Evolutionary conservation across 2,797 vertebrate species (phyloP), one percentile per base, ranked within the genome.

Genomic region (Rousettus madagascariensis): DNA sequence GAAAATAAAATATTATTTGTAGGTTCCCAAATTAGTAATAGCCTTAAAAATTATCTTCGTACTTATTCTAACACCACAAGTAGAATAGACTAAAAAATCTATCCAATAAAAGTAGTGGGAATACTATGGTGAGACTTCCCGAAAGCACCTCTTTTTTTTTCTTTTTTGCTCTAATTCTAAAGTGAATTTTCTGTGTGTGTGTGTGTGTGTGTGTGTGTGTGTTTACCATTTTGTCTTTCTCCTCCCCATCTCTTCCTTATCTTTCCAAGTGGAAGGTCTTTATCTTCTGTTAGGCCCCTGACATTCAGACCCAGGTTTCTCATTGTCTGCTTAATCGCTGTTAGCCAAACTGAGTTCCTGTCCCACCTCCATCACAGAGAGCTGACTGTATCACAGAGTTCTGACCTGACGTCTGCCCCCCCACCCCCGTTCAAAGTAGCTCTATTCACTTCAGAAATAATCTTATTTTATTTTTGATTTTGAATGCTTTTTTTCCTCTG

Each of bases 1-100:
- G 61, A 95, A 96, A 97, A 90, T 78, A 86, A 93, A 95, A 91
- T 87, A 71, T 88, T 90, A 85, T 61, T 84, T 95, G 79, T 79
- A 46, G 65, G 38, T 91, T 75, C 59, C 65, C 24, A 93, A 86
- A 94, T 87, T 83, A 66, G 33, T 22, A 57, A 49, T 69, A 71
- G 55, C 72, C 53, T 96, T 94, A 66, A 92, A 92, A 95, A 84
- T 86, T 30, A 72, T 38, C 88, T 92, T 86, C 38, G 11, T 5
- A 63, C n/a, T 65, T 86, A 86, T 49, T 75, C 66, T 78, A 49
- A 53, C 2, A 80, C 75, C 61, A 65, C 30, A 69, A 68, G 15
- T 69, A 87, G 20, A 82, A n/a, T 24, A 65, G 28, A 84, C n/a
- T 87, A 68, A 94, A 90, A 92, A 55, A 22, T 92, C 78, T 86